Conservation (phyloP, 2,888 invertebrate genomes). For the Galeruca laticollis region DNA sequence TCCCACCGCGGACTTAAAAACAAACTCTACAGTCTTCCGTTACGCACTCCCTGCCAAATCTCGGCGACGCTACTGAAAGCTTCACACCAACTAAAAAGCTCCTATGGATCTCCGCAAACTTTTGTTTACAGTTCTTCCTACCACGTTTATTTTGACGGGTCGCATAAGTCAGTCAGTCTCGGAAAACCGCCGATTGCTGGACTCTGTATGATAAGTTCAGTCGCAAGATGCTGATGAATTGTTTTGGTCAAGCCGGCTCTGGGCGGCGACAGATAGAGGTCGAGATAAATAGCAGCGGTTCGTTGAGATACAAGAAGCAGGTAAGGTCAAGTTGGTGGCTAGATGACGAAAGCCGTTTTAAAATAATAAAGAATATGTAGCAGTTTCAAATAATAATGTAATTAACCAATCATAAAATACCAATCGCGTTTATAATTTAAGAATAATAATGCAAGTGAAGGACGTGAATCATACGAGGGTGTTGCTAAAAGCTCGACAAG, state of each 20-base stretch:
- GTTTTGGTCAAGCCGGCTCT: constrained; percentile 11
- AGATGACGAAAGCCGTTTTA: not conserved
- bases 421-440: not conserved
- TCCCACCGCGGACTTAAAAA: not conserved
- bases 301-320: constrained; percentile 2
- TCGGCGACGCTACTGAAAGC: constrained; percentile 1
- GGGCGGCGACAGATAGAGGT: constrained; percentile 1
- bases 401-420: constrained; percentile 3
- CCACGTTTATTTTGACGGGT: constrained; percentile 11
- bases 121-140: constrained; percentile 15
- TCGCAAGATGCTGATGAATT: constrained; percentile 1
- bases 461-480: not conserved
- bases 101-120: not conserved
- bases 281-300: not conserved
- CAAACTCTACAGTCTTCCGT: not conserved
- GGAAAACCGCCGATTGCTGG: not conserved
- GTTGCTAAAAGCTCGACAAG: not conserved
- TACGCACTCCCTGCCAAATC: constrained; percentile 14
- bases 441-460: not conserved
- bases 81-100: constrained; percentile 18
- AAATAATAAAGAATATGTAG: not conserved
- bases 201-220: not conserved
- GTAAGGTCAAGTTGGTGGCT: constrained; percentile 16
- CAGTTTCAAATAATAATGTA: not conserved
- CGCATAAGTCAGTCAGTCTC: constrained; percentile 4